phyloP scores from a whole-genome alignment of 2,113 vertebrate genomes.

The Malurus melanocephalus region DNA sequence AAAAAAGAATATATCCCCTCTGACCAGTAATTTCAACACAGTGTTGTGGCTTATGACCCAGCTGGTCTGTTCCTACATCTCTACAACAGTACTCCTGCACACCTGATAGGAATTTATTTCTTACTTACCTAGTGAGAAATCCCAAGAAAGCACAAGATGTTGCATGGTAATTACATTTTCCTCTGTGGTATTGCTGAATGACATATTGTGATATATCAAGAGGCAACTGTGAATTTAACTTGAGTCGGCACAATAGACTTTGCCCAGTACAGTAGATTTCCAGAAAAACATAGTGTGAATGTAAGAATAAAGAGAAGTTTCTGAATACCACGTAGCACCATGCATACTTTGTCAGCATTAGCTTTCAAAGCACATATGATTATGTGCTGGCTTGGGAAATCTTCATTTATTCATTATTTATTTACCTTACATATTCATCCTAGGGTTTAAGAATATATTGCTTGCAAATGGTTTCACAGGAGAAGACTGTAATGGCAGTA shows the following conservation, averaged over 20 bases:
- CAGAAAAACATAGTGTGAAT: not conserved
- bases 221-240: constrained; percentile 50
- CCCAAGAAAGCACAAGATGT: constrained; percentile 30
- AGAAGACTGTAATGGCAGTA: not conserved
- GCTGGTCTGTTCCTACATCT: not conserved
- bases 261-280: not conserved
- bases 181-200: constrained; percentile 40
- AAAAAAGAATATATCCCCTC: not conserved
- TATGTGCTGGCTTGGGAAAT: not conserved
- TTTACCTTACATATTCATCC: not conserved
- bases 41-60: not conserved
- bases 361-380: not conserved
- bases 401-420: not conserved
- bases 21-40: not conserved
- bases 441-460: not conserved
- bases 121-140: constrained; percentile 35
- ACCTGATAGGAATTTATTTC: constrained; percentile 41
- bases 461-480: not conserved
- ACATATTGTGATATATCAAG: constrained; percentile 37
- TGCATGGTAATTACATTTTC: constrained; percentile 49
- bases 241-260: constrained; percentile 13
- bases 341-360: not conserved
- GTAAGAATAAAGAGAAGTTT: not conserved
- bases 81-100: not conserved
- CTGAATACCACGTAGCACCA: not conserved